Base-by-base conservation (phyloP, 2,113 vertebrate genomes). In the Sinocyclocheilus anophthalmus region DNA sequence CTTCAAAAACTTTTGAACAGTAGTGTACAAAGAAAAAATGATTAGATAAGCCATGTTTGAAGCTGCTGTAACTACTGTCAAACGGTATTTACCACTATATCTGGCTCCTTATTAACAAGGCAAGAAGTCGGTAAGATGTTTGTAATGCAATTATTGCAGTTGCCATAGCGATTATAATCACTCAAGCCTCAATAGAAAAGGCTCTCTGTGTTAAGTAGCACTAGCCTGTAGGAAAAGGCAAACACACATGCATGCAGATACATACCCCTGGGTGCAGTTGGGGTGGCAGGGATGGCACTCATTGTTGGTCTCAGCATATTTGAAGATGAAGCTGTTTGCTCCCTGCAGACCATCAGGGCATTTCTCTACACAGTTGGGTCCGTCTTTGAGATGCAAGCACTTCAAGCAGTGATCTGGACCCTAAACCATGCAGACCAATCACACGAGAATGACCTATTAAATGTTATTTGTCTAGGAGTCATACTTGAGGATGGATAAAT, bases 261-360 rank as follows among this genome's bases (percentile, higher is more conserved):
- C 97, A 95, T 94, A 99, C 98, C 97, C 98, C 88, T 98, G 97
- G 57, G 97, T 98, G 92, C 98, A 99, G 94, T 99, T 98, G 20
- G 96, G 94, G 33, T 99, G 98, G 89, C 98, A 99, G 0, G 97
- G 98, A 12, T 96, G 97, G 85, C 98, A 99, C 90, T 99, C 98
- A 26, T 94, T 97, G 88, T 98, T 97, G 90, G 96, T 96, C 89
- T 99, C 97, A 0, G 97, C 96, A 0, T 97, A 99, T 91, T 99
- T 99, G 94, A 99, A 99, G 91, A 99, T 98, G 92, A 99, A 98
- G 90, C 98, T 97, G 93, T 95, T 96, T 81, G 97, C 95, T 0
- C 97, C 97, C 89, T 99, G 97, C 63, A 99, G 91, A 30, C 98
- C 98, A 30, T 99, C 97, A 1, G 98, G 98, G 84, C 98, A 99